These are phyloP conservation scores for Hylyphantes graminicola DNA, from an alignment of 1,140 invertebrate species.

Conservation along the genomic window DNA sequence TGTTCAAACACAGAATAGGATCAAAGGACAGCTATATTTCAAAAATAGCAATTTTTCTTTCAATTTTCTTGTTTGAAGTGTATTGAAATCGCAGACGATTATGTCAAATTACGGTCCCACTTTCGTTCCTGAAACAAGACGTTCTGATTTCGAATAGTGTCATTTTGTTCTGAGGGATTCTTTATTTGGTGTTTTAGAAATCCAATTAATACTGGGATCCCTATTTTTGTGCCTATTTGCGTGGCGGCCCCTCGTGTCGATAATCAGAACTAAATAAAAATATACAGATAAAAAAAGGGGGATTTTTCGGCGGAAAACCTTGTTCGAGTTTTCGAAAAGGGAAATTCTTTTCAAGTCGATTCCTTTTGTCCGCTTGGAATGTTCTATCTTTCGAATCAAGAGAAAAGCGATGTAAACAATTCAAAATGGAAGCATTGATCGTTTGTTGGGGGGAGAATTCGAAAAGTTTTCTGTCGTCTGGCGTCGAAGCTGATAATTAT, in stretches of 20 bases:
- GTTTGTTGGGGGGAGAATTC: no score
- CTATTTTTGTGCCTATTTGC: background rate
- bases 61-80: constrained; percentile 35
- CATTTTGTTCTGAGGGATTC: constrained; percentile 45
- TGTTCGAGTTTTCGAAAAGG: constrained; percentile 40
- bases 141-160: constrained; percentile 56
- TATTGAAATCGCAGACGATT: constrained; percentile 47
- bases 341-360: background rate
- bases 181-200: constrained; percentile 24
- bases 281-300: background rate
- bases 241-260: constrained; percentile 34
- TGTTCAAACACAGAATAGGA: no score
- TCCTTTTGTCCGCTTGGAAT: no score
- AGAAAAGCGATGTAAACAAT: no score
- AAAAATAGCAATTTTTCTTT: no score
- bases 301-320: background rate
- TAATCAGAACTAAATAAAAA: constrained; percentile 6
- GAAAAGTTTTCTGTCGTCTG: no score
- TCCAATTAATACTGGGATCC: constrained; percentile 46
- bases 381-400: no score
- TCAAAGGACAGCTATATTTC: no score
- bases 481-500: no score
- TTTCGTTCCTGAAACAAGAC: constrained; percentile 15
- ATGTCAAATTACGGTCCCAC: constrained; percentile 54
- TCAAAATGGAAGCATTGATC: no score